Evolutionary conservation across 2,797 vertebrate genomes (phyloP), one percentile per base, ranked within the genome.

Genomic region (Novumbra hubbsi): DNA sequence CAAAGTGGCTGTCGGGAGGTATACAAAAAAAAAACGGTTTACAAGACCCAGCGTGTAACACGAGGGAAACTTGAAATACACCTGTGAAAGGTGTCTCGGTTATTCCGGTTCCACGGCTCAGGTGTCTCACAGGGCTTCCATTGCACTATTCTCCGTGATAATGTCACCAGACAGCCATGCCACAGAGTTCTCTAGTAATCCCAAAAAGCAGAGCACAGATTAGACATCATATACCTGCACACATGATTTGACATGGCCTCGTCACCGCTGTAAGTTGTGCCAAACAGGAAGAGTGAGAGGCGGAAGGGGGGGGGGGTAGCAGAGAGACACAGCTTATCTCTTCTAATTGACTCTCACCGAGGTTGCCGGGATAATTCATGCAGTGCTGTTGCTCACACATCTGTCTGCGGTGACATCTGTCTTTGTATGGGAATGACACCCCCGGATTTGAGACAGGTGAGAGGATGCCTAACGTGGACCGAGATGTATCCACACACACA

Each of bases 221-320:
- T 90, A 93, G 84, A 89, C 81, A 85, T 87, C 89, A 86, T 83
- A 73, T 87, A 91, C 90, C 89, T 92, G 92, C 84, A 85, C 84
- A 77, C 77, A 81, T 84, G 81, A 91, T 92, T 93, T 92, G 75
- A 84, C 85, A 89, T 86, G 87, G 89, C 77, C 67, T 77, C 76
- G 78, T 85, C 84, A 83, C 86, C 79, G 83, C 76, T 85, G 80
- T 80, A 82, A 78, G 78, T 4, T 77, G 70, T 50, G 88, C 85
- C 90, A 89, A 80, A 88, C 75, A 4, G 12, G 21, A 21, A 83
- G 80, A 38, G 80, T 73, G 84, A 78, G 78, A 72, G 87, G 81
- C 79, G 76, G 81, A 74, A 72, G 87, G 81, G 78, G 76, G 81
- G 73, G 34, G 79, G 76, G 81, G 76, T n/a, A 85, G 83, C 82